Base-by-base conservation (phyloP, 53 echinoderm and acorn worm genomes). In the Actinopyga echinites region DNA sequence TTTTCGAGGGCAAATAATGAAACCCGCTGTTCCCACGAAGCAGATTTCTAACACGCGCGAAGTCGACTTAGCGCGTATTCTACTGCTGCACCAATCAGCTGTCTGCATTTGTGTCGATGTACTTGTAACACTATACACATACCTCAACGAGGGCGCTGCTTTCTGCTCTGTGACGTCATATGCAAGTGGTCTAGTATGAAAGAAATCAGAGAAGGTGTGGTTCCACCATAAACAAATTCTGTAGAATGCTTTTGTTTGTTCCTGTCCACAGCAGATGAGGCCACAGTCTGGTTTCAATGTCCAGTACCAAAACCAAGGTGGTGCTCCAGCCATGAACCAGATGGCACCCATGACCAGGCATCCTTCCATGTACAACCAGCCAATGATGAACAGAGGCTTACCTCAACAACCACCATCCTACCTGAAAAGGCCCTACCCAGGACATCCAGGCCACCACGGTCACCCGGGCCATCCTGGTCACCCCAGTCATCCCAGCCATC, bases 391-490 rank as follows among this genome's bases (percentile, higher is more conserved):
- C 38, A 86, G 89, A 36, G 80, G 84, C 49, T 71, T 83, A 19
- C 92, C 88, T 36, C 92, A 94, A 77, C 85, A 89, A 17, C 86
- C 86, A 34, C 91, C 90, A 43, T 74, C 90, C 28, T 68, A 84
- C 64, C 79, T 69, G 67, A 97, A 97, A 88, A 92, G 97, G 84
- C 97, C 97, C 38, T 93, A 94, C 74, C 97, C 97, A 4, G 93
- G 93, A 17, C 94, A 93, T 20, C 77, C 77, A 55, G 77, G 83
- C 15, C 75, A 75, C 53, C 90, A 85, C 19, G 90, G 90, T 17
- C 91, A 83, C n/a, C 86, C 52, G 7, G 75, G 52, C 8, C 77
- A 77, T 32, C 77, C 77, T 5, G 56, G 77, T n/a, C 77, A 77
- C 31, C 77, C 77, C 0, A 31, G 77, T n/a, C 77, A 77, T 31